Base-by-base conservation (phyloP, 2,888 invertebrate species). In the Aphrophora alni region DNA sequence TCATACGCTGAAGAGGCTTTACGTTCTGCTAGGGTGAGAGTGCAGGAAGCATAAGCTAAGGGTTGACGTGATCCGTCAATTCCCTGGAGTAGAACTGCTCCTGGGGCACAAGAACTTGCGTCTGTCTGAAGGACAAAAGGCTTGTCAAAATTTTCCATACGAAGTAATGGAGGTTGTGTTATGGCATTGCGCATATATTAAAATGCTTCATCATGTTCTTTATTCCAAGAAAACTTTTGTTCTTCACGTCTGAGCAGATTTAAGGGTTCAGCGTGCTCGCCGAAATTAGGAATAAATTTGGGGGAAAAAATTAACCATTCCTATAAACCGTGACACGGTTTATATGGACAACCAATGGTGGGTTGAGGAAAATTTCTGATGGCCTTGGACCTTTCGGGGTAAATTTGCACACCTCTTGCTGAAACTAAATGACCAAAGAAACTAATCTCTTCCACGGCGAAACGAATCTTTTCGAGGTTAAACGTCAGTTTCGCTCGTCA, bases 281-380 rank as follows among this genome's bases (percentile, higher is more conserved):
- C 10, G 12, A 44, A 44, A 2, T 44, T 44, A 44, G 44, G 44
- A 2, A 44, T 44, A 44, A 7, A 10, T 44, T 44, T 10, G 73
- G 26, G n/a, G n/a, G 1, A 85, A 80, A 28, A 85, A 82, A 2
- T 84, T 85, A 0, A 86, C 73, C 0, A 85, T 85, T 21, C 0
- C 83, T 80, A 1, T 83, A 28, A 0, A 84, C 77, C 2, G 78
- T 81, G 0, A 83, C 77, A 68, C 82, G 84, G 14, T 81, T 78
- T 0, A n/a, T n/a, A n/a, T n/a, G n/a, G n/a, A n/a, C n/a, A 84
- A 1, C 84, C 0, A 86, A 68, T 68, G 83, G 86, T 26, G 85
- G 85, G 1, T 85, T 0, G n/a, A 85, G 71, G 71, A 17, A 25
- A 71, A 26, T 71, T 27, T 25, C 26, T 24, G 33, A 78, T 78